Conservation (phyloP, 2,797 vertebrate genomes). For the Schizothorax lantsangensis region DNA sequence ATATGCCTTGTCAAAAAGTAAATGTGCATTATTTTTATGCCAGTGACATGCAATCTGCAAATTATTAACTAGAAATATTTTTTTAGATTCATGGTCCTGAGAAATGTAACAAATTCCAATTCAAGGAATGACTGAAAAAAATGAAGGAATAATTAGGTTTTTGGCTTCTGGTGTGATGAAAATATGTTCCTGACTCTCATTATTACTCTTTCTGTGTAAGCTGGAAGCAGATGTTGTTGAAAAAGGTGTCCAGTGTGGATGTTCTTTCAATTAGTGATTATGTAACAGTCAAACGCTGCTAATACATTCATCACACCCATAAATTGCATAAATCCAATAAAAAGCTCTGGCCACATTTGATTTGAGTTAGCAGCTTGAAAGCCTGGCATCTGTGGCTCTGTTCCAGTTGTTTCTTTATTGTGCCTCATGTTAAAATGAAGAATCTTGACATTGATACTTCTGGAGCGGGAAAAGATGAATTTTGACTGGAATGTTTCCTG, state of each 20-base stretch:
- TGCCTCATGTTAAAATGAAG: conserved; percentile 31
- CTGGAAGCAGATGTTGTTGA: conserved; percentile 17
- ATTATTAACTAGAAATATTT: background rate
- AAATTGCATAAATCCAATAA: background rate
- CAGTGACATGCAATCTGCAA: background rate
- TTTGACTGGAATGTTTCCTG: conserved; percentile 35
- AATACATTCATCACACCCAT: conserved; percentile 20
- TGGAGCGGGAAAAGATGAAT: conserved; percentile 20
- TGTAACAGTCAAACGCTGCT: conserved; percentile 11
- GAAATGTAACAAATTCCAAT: background rate
- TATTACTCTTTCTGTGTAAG: conserved; percentile 22
- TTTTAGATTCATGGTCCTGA: background rate
- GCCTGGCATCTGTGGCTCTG: background rate
- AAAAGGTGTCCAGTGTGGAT: conserved; percentile 32
- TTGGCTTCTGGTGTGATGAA: background rate
- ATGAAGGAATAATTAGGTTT: conserved; percentile 1
- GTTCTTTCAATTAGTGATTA: conserved; percentile 34
- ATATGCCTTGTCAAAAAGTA: background rate
- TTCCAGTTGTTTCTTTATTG: background rate
- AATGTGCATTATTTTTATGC: background rate
- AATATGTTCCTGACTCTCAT: conserved; percentile 26
- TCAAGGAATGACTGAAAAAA: background rate
- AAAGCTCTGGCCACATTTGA: conserved; percentile 2
- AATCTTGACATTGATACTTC: conserved; percentile 14
- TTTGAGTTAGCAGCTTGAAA: conserved; percentile 22